Base-by-base conservation (phyloP, 2,113 vertebrate species). In the Phodopus roborovskii region DNA sequence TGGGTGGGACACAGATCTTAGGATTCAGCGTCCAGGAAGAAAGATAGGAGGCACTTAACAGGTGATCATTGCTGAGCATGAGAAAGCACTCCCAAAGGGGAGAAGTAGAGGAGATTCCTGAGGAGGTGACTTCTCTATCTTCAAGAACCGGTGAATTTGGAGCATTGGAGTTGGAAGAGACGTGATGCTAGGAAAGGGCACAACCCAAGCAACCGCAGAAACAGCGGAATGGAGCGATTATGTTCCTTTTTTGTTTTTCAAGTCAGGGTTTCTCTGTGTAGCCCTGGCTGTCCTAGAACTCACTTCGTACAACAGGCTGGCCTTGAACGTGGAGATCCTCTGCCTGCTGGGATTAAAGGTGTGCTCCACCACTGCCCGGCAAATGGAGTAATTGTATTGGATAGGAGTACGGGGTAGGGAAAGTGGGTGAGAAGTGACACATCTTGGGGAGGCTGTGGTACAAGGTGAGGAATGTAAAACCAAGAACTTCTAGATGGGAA, bases 361-460 rank as follows among this genome's bases (percentile, higher is more conserved):
- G 36, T 10, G 3, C 17, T 9, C 36, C 17, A 39, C 3, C 36
- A 71, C 36, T 7, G 17, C 70, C 17, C 7, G 16, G 68, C 3
- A 17, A 78, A 36, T 5, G 36, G 53, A 50, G 45, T 11, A 42
- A 10, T 17, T 20, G 30, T 74, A 24, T 91, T 75, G 62, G 45
- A 19, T 64, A 88, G 85, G 75, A 60, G 11, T 17, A 16, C 0
- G 9, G 58, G 58, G 0, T 2, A 75, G 33, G 20, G 5, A 56
- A 50, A 33, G 16, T 0, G 0, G 33, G 17, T 0, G 0, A 56
- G 19, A 70, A 71, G 74, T 20, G 48, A 33, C 16, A 7, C 5
- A 3, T n/a, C 11, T 36, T n/a, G 8, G 45, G 33, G 48, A 87
- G 81, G 39, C 12, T 3, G 0, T 30, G 16, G 45, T 39, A 26